phyloP scores from a whole-genome alignment of 2,797 vertebrate species.

The Emydoidea blandingii region DNA sequence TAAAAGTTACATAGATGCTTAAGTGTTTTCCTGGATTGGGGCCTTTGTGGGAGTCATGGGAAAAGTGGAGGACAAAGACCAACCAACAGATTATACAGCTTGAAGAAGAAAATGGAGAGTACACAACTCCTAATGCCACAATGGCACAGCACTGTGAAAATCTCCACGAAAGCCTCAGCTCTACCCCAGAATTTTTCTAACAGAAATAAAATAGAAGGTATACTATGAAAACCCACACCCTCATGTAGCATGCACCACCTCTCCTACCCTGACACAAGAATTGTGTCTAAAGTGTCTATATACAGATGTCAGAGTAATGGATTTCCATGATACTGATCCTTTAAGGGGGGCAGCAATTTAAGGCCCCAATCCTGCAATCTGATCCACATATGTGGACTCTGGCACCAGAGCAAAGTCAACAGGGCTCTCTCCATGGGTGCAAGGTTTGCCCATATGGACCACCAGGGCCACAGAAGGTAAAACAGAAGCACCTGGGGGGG shows the following conservation, averaged over 20 bases:
- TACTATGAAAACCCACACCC: neutral
- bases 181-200: neutral
- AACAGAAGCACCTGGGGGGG: neutral
- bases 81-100: conserved; percentile 25
- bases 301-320: neutral
- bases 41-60: neutral
- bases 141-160: neutral
- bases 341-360: neutral
- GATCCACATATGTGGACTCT: neutral
- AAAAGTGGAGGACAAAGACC: neutral
- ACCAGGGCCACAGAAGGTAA: neutral
- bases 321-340: fast-evolving
- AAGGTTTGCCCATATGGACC: neutral
- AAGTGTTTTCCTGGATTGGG: conserved; percentile 51
- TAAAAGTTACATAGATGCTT: conserved; percentile 17
- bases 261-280: neutral
- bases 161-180: neutral
- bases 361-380: fast-evolving
- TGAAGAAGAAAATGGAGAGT: neutral
- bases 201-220: neutral
- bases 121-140: neutral
- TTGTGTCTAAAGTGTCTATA: neutral
- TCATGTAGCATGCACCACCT: neutral
- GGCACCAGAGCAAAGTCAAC: neutral
- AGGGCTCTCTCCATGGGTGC: neutral